These are phyloP conservation scores for Callitettix versicolor DNA, from an alignment of 1,140 invertebrate species.

Conservation along the genomic window DNA sequence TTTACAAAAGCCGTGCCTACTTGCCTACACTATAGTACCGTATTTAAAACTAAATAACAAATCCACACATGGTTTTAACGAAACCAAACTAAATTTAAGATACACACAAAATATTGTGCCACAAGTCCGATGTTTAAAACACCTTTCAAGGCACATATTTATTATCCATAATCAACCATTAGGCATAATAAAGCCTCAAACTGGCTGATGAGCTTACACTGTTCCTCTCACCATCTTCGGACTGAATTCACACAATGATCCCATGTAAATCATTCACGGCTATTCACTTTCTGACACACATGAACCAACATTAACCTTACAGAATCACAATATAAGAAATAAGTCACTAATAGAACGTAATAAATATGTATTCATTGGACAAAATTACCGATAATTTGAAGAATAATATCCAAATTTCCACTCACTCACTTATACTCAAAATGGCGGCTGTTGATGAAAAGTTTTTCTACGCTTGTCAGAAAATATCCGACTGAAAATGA, in stretches of 20 bases:
- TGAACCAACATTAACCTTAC: conserved; percentile 31
- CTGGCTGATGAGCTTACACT: conserved; percentile 39
- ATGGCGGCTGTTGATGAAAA: conserved; percentile 88
- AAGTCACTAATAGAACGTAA: conserved; percentile 28
- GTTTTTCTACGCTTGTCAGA: conserved; percentile 86
- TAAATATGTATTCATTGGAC: conserved; percentile 34
- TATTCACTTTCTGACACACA: conserved; percentile 26
- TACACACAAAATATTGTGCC: conserved; percentile 43
- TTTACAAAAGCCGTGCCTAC: conserved; percentile 44
- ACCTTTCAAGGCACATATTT: conserved; percentile 57
- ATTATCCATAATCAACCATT: conserved; percentile 50
- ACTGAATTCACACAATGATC: conserved; percentile 25
- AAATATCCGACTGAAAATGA: conserved; percentile 62
- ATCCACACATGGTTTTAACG: conserved; percentile 32
- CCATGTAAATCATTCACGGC: conserved; percentile 26
- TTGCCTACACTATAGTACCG: conserved; percentile 32
- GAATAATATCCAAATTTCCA: conserved; percentile 55
- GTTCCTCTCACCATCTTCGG: conserved; percentile 55
- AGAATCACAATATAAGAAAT: conserved; percentile 28
- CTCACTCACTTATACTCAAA: conserved; percentile 53
- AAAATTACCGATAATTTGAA: conserved; percentile 47
- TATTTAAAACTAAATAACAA: conserved; percentile 33
- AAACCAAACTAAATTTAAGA: conserved; percentile 18
- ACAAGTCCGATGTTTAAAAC: conserved; percentile 48
- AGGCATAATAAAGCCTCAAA: conserved; percentile 51